A percentile compares a stretch with the other conserved stretches of the same genome.
phyloP scores from a whole-genome alignment of 1,140 invertebrate genomes.

The Listronotus bonariensis region DNA sequence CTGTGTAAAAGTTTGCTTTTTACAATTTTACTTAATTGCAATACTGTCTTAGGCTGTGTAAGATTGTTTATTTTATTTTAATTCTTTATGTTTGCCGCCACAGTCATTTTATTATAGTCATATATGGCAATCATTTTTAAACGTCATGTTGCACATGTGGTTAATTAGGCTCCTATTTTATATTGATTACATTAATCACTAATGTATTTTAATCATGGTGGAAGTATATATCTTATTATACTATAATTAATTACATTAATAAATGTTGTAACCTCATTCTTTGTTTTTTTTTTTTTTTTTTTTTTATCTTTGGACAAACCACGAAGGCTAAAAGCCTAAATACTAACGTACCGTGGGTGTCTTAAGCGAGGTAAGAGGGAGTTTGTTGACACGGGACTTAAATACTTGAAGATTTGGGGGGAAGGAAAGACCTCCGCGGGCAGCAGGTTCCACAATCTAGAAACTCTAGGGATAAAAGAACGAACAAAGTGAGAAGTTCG shows the following conservation, averaged over 20 bases:
- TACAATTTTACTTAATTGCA: constrained; percentile 35
- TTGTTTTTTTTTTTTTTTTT: constrained; percentile 11
- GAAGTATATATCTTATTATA: constrained; percentile 31
- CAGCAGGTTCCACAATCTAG: too few relatives aligned
- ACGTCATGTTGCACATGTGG: constrained; percentile 57
- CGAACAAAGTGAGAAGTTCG: too few relatives aligned
- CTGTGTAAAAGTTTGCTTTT: constrained; percentile 17
- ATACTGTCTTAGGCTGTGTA: constrained; percentile 45
- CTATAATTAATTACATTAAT: constrained; percentile 25
- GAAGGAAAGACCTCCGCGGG: too few relatives aligned
- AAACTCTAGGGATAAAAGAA: too few relatives aligned
- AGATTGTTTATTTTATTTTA: constrained; percentile 24
- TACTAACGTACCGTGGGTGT: too few relatives aligned
- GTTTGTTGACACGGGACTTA: too few relatives aligned
- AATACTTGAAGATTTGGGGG: too few relatives aligned
- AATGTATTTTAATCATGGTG: constrained; percentile 52
- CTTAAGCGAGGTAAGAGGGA: too few relatives aligned
- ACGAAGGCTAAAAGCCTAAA: too few relatives aligned
- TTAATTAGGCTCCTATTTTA: constrained; percentile 49
- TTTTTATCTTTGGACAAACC: too few relatives aligned
- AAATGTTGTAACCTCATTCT: constrained; percentile 25
- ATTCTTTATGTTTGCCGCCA: constrained; percentile 40
- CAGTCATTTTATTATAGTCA: constrained; percentile 42
- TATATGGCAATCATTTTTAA: constrained; percentile 50
- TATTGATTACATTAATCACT: constrained; percentile 59